These are phyloP conservation scores for Tiliqua scincoides DNA, from an alignment of 2,113 vertebrate genomes.

Conservation along the genomic window DNA sequence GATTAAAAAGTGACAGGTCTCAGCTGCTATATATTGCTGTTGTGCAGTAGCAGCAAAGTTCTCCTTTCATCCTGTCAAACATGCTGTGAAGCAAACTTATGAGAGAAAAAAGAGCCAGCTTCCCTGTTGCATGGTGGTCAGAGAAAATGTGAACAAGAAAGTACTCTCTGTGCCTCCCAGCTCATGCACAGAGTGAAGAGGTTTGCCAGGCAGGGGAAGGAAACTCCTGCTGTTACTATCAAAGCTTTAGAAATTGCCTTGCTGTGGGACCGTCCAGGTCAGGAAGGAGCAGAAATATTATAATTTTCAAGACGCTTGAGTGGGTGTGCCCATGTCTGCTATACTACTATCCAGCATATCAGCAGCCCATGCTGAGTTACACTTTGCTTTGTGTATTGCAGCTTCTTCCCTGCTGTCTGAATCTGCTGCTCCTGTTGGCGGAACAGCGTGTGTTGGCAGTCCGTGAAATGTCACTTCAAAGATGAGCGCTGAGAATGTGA, in stretches of 20 bases:
- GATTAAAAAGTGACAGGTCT: background rate
- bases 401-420: background rate
- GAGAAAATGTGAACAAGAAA: background rate
- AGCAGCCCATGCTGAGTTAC: fast-evolving
- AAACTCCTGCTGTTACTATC: background rate
- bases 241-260: background rate
- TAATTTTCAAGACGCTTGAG: background rate
- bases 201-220: no score
- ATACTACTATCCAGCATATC: background rate
- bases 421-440: fast-evolving
- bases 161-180: background rate
- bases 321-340: background rate
- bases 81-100: background rate
- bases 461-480: background rate
- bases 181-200: background rate
- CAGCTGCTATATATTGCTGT: background rate
- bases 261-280: background rate
- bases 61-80: background rate
- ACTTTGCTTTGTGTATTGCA: background rate
- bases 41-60: background rate
- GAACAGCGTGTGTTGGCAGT: background rate
- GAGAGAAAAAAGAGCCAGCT: background rate
- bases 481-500: background rate
- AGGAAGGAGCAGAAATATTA: no score
- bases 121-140: background rate